Conservation (phyloP, 2,113 vertebrate species). For the Eurypyga helias region DNA sequence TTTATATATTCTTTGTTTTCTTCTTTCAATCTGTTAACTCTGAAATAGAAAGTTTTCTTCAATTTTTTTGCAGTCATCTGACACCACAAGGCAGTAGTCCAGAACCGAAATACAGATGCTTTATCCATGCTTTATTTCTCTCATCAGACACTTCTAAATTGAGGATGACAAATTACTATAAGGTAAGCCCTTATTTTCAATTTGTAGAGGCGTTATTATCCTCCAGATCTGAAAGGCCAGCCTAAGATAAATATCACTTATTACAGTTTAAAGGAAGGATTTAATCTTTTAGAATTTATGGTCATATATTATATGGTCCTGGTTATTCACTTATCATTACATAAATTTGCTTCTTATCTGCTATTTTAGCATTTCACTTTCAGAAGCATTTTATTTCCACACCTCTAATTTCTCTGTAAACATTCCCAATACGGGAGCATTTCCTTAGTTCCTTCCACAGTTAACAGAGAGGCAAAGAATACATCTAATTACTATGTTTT, state of each 20-base stretch:
- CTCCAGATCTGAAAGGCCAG: neutral
- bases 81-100: neutral
- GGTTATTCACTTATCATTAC: neutral
- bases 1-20: neutral
- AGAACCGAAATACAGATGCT: neutral
- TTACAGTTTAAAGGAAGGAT: neutral
- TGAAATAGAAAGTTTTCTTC: neutral
- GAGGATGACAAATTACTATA: neutral
- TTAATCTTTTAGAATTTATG: neutral
- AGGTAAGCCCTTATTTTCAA: neutral
- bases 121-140: neutral
- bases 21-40: neutral
- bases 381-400: neutral
- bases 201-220: neutral
- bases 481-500: neutral
- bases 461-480: neutral
- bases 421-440: neutral
- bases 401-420: neutral
- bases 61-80: neutral
- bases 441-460: neutral
- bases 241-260: neutral
- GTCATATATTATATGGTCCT: neutral
- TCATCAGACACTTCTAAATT: neutral
- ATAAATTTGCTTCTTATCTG: neutral
- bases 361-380: neutral